Evolutionary conservation across 2,888 invertebrate genomes (phyloP).

Genomic region (Mystacides longicornis): DNA sequence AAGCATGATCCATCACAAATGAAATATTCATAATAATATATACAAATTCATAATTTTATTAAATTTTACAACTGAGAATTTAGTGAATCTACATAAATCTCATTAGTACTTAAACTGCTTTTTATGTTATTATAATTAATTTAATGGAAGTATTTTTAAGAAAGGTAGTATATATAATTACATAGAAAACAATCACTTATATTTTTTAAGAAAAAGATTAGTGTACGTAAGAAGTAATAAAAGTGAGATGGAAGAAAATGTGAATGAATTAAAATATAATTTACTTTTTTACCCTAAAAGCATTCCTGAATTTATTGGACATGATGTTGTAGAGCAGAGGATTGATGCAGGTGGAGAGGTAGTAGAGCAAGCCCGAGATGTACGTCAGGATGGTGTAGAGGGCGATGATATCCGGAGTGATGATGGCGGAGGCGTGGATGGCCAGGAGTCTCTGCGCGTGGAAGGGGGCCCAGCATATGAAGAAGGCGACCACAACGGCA

Average conservation of each 20-base stretch:
- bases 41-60: no score
- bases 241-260: not conserved
- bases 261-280: not conserved
- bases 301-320: slow-evolving; percentile 89
- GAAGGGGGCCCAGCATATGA: slow-evolving; percentile 88
- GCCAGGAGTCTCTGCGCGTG: slow-evolving; percentile 85
- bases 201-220: no score
- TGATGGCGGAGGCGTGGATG: slow-evolving; percentile 56
- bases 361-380: slow-evolving; percentile 83
- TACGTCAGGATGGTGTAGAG: slow-evolving; percentile 68
- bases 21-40: not conserved
- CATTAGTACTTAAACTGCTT: not conserved
- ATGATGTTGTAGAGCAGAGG: slow-evolving; percentile 90
- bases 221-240: no score
- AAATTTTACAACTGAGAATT: no score
- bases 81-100: not conserved
- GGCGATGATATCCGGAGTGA: slow-evolving; percentile 42
- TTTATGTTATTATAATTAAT: no score
- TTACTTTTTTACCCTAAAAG: slow-evolving; percentile 66
- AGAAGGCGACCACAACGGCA: slow-evolving; percentile 85
- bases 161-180: no score
- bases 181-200: no score
- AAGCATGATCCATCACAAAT: not conserved
- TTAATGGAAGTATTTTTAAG: no score
- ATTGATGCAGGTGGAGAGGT: slow-evolving; percentile 87